phyloP scores from a whole-genome alignment of 2,797 vertebrate genomes.

The Sparidentex hasta region DNA sequence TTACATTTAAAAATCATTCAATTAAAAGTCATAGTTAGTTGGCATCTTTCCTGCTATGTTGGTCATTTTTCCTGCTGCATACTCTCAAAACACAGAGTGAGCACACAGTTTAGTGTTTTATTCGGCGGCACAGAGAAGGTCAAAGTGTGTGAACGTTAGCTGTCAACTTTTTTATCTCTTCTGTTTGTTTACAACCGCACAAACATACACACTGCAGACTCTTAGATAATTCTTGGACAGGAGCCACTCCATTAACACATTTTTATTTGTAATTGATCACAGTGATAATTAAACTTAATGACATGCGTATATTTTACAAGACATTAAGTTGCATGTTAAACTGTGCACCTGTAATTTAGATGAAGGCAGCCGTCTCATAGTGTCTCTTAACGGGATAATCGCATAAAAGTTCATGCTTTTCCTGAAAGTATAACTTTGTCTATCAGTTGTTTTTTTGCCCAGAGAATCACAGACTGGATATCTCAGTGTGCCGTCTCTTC shows the following conservation, averaged over 20 bases:
- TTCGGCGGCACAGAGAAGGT: not conserved
- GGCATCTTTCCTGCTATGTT: not conserved
- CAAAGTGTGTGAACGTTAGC: slow-evolving; percentile 25
- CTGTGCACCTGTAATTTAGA: slow-evolving; percentile 20
- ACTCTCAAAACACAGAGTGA: slow-evolving; percentile 1
- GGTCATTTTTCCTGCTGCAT: not conserved
- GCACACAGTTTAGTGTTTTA: not conserved
- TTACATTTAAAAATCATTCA: too few relatives aligned
- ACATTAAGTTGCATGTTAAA: slow-evolving; percentile 2
- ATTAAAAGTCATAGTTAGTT: too few relatives aligned
- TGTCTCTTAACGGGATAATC: not conserved
- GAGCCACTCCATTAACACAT: not conserved
- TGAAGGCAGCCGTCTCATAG: not conserved
- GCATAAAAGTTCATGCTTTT: not conserved
- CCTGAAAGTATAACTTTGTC: slow-evolving; percentile 11
- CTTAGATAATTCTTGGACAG: not conserved
- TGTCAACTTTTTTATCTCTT: slow-evolving; percentile 35
- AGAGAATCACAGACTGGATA: slow-evolving; percentile 37
- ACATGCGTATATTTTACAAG: slow-evolving; percentile 14
- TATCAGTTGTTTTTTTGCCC: slow-evolving; percentile 21
- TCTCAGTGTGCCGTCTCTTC: slow-evolving; percentile 44
- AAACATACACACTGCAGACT: not conserved
- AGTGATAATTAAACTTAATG: slow-evolving; percentile 19
- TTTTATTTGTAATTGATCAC: slow-evolving; percentile 19
- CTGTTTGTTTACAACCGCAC: slow-evolving; percentile 1